Evolutionary conservation across 2,113 vertebrate genomes (phyloP).

Genomic region (Aegithalos caudatus): DNA sequence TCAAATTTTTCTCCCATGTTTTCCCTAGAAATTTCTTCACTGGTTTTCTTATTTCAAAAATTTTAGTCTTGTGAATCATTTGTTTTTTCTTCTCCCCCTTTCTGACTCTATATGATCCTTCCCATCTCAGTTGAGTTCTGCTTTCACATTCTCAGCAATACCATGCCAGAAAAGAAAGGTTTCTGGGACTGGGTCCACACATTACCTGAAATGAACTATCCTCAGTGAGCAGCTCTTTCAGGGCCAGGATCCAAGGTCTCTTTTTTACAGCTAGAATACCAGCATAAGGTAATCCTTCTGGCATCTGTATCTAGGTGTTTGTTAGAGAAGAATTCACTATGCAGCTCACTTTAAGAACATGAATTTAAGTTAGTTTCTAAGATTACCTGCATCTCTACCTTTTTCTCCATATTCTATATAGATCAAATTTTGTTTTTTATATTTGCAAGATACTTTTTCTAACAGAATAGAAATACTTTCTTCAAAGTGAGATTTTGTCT

Average conservation of each 20-base stretch:
- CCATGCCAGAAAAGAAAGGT: neutral
- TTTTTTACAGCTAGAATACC: neutral
- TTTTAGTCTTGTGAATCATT: neutral
- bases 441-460: neutral
- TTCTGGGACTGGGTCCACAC: neutral
- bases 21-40: neutral
- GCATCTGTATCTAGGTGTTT: neutral
- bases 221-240: neutral
- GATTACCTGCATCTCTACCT: neutral
- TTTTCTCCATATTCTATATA: neutral
- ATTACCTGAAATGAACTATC: neutral
- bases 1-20: neutral
- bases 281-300: neutral
- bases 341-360: neutral
- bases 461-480: neutral
- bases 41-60: neutral
- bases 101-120: neutral
- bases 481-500: neutral
- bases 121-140: neutral
- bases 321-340: neutral
- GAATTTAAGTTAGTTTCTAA: neutral
- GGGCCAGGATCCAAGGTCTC: neutral
- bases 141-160: neutral
- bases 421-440: neutral
- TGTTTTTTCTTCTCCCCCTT: neutral